Evolutionary conservation across 2,797 vertebrate genomes (phyloP).

Genomic region (Sciaenops ocellatus): DNA sequence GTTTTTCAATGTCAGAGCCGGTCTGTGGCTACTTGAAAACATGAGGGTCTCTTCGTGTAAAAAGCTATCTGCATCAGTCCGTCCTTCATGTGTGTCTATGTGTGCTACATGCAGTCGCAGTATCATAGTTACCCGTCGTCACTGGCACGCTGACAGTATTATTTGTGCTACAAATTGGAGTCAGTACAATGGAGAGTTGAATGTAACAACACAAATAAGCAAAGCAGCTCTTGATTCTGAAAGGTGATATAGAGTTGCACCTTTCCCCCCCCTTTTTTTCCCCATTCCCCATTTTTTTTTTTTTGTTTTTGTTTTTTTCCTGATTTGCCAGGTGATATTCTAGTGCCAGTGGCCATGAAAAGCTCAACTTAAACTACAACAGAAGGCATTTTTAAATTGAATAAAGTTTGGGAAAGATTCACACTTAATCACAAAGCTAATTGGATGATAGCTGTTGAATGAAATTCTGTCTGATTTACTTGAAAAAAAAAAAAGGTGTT

Average conservation of each 20-base stretch:
- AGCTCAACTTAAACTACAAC: slow-evolving; percentile 41
- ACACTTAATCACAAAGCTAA: slow-evolving; percentile 33
- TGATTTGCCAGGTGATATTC: slow-evolving; percentile 8
- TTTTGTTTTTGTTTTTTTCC: slow-evolving; percentile 7
- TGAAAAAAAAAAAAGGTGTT: slow-evolving; percentile 59
- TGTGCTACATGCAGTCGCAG: slow-evolving; percentile 47
- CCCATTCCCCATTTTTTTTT: too few species aligned
- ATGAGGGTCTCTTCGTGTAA: slow-evolving; percentile 42
- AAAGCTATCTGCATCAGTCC: slow-evolving; percentile 48
- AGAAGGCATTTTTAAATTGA: slow-evolving; percentile 53
- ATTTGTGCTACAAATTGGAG: slow-evolving; percentile 55
- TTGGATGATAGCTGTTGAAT: slow-evolving; percentile 41
- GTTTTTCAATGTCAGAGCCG: slow-evolving; percentile 52
- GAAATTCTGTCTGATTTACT: slow-evolving; percentile 68
- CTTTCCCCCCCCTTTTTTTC: slow-evolving; percentile 9
- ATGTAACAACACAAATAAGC: slow-evolving; percentile 65
- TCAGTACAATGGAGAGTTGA: slow-evolving; percentile 64
- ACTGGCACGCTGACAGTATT: slow-evolving; percentile 61
- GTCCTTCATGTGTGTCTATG: slow-evolving; percentile 43
- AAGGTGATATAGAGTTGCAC: slow-evolving; percentile 28
- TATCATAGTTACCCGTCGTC: slow-evolving; percentile 26
- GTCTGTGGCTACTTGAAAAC: slow-evolving; percentile 62
- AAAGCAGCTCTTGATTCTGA: slow-evolving; percentile 45
- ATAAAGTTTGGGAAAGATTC: slow-evolving; percentile 19
- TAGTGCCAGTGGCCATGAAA: slow-evolving; percentile 21